Percentiles rank a stretch among this genome's conserved stretches.
These are phyloP conservation scores for Neopelma chrysocephalum DNA, from an alignment of 2,797 vertebrate genomes.

Conservation along the genomic window DNA sequence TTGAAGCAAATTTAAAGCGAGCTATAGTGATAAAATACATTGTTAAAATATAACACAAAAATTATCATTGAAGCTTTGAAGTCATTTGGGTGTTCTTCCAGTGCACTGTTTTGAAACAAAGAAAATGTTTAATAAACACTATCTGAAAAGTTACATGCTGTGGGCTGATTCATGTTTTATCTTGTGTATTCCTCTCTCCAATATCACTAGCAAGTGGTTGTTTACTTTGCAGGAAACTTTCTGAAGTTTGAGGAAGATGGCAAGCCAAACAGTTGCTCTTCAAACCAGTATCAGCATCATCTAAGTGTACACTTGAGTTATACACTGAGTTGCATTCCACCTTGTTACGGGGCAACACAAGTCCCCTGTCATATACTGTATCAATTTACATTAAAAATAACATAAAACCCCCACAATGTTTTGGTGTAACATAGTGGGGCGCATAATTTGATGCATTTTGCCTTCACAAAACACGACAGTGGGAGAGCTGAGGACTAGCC, in stretches of 20 bases:
- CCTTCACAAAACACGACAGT: background rate
- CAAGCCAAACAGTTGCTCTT: background rate
- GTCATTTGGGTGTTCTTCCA: constrained; percentile 54
- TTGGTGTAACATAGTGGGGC: background rate
- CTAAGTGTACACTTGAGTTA: background rate
- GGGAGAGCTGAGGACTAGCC: background rate
- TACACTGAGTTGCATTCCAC: background rate
- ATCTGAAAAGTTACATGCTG: background rate
- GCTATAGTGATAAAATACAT: constrained; percentile 62
- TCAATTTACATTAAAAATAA: background rate
- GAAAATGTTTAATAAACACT: constrained; percentile 19
- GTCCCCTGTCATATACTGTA: background rate
- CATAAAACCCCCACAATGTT: background rate
- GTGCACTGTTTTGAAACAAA: constrained; percentile 28
- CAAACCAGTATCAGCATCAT: background rate
- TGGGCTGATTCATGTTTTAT: background rate
- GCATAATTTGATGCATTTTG: background rate
- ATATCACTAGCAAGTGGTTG: background rate
- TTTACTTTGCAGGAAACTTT: background rate
- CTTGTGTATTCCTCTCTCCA: background rate
- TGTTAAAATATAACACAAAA: constrained; percentile 71
- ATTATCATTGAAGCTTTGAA: constrained; percentile 68
- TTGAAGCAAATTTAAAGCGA: constrained; percentile 71
- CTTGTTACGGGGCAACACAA: background rate
- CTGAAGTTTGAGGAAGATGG: background rate